These are phyloP conservation scores for Sceliomorpha sp. DNA, from an alignment of 2,888 invertebrate species.

Conservation along the genomic window DNA sequence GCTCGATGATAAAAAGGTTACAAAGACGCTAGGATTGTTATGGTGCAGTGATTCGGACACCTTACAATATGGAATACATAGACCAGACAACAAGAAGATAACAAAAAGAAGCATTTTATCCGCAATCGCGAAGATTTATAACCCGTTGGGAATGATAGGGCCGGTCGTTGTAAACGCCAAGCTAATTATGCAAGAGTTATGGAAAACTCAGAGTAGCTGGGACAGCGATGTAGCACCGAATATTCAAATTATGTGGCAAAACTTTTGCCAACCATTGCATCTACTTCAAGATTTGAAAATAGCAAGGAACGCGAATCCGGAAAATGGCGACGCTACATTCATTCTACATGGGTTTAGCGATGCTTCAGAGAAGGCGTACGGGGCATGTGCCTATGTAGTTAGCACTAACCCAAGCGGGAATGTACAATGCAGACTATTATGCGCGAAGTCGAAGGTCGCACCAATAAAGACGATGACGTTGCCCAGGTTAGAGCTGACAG, in stretches of 20 bases:
- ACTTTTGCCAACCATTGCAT: constrained; percentile 3
- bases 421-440: constrained; percentile 21
- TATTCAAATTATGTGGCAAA: constrained; percentile 6
- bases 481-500: constrained; percentile 44
- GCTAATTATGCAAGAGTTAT: constrained; percentile 39
- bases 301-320: constrained; percentile 16
- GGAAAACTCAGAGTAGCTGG: constrained; percentile 24
- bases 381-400: constrained; percentile 56
- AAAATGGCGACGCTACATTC: constrained; percentile 2
- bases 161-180: constrained; percentile 43
- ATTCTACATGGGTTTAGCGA: constrained; percentile 59
- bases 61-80: constrained; percentile 30
- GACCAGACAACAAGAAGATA: background rate
- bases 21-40: constrained; percentile 40
- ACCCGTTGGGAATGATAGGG: constrained; percentile 37
- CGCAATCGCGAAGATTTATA: constrained; percentile 39
- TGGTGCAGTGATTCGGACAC: constrained; percentile 42
- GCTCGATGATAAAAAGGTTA: constrained; percentile 17
- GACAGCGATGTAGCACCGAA: constrained; percentile 11
- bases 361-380: constrained; percentile 57
- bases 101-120: constrained; percentile 42
- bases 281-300: constrained; percentile 26
- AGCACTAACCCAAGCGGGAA: constrained; percentile 5
- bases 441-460: constrained; percentile 52
- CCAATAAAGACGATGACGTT: constrained; percentile 38